Percentiles rank a stretch among this genome's conserved stretches.
phyloP scores from a whole-genome alignment of 2,888 invertebrate species.

The Diarsia mendica region DNA sequence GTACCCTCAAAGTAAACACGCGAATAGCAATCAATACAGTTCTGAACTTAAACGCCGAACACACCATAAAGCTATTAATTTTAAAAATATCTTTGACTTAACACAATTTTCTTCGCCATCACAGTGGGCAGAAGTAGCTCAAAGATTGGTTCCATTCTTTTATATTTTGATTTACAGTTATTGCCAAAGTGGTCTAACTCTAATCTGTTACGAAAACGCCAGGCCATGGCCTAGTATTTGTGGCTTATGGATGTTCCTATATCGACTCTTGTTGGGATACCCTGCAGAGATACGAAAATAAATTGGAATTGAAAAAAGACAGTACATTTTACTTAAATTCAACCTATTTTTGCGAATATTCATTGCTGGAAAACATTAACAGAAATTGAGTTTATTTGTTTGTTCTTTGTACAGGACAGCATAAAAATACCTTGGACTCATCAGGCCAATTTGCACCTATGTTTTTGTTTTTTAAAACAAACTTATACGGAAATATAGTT shows the following conservation, averaged over 20 bases:
- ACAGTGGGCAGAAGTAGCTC: conserved; percentile 10
- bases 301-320: background rate
- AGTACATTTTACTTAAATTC: background rate
- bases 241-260: background rate
- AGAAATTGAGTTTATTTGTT: background rate
- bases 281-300: background rate
- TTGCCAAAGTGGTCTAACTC: conserved; percentile 15
- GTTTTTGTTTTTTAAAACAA: background rate
- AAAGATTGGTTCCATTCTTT: conserved; percentile 45
- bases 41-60: conserved; percentile 9
- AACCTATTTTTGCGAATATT: background rate
- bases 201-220: background rate
- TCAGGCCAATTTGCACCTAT: background rate
- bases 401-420: background rate
- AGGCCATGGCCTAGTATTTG: background rate
- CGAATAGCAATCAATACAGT: background rate
- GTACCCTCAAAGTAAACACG: background rate
- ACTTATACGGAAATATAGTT: background rate
- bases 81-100: conserved; percentile 14
- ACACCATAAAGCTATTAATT: background rate
- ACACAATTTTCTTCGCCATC: conserved; percentile 31
- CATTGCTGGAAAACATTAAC: background rate
- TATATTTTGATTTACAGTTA: conserved; percentile 59
- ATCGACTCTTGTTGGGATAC: too few species aligned
- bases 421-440: background rate